Conservation (phyloP, 2,888 invertebrate genomes). For the Limnephilus lunatus region DNA sequence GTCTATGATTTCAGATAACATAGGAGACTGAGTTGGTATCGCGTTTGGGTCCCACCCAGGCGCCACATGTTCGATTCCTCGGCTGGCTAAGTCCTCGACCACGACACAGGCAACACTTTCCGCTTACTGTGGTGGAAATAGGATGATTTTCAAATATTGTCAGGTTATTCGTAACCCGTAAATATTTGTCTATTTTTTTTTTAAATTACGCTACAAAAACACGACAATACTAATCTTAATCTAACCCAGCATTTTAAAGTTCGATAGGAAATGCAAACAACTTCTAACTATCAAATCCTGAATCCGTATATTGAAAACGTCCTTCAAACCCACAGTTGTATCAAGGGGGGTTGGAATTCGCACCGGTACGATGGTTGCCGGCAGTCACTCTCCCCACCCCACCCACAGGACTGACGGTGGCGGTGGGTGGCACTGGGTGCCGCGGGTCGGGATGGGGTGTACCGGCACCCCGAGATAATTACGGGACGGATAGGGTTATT, state of each 20-base stretch:
- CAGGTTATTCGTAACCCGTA: no score
- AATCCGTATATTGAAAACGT: background rate
- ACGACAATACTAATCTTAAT: background rate
- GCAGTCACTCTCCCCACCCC: background rate
- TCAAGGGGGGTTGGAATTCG: background rate
- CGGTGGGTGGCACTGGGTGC: no score
- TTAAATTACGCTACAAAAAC: no score
- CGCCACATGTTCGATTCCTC: no score
- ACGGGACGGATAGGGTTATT: constrained; percentile 22
- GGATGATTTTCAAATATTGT: no score
- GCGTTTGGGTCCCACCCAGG: no score
- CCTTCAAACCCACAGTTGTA: background rate
- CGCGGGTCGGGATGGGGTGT: background rate
- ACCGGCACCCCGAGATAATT: constrained; percentile 11
- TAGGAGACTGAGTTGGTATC: no score
- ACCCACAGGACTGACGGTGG: background rate
- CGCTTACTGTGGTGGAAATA: no score
- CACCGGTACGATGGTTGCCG: background rate
- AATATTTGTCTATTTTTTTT: no score
- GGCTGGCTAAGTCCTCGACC: no score
- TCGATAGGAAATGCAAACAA: background rate
- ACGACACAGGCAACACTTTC: no score
- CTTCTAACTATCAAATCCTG: background rate
- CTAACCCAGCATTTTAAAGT: background rate
- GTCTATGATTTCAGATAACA: no score